A percentile compares a stretch with the other conserved stretches of the same genome.
Conservation (phyloP, 2,113 vertebrate species). For the Tetrax tetrax region DNA sequence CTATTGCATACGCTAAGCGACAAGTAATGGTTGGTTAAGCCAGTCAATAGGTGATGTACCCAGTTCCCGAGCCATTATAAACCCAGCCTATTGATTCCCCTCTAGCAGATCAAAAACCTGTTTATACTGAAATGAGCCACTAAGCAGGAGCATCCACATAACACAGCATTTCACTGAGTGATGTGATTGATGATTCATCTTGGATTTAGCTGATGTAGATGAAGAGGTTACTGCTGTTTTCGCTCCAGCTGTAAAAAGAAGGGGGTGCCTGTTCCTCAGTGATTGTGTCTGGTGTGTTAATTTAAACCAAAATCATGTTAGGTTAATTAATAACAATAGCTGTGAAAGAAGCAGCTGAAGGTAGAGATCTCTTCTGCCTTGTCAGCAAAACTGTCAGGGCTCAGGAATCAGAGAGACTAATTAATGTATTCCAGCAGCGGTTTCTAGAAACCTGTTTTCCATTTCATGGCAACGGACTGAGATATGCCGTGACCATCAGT, state of each 20-base stretch:
- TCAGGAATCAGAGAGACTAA: slow-evolving; percentile 7
- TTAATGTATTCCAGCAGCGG: not conserved
- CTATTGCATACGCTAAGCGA: not conserved
- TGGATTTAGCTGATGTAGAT: not conserved
- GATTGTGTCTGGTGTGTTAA: not conserved
- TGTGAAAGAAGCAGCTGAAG: slow-evolving; percentile 27
- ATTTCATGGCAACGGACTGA: not conserved
- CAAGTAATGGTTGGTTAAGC: not conserved
- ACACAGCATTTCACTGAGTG: not conserved
- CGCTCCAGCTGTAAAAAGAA: not conserved
- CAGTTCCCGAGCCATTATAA: not conserved
- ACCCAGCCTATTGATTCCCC: not conserved
- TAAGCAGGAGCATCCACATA: not conserved
- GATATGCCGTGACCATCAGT: not conserved
- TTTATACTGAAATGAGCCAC: not conserved
- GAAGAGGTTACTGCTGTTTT: not conserved
- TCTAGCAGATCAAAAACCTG: not conserved
- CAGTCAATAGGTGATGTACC: not conserved
- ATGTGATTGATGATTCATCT: not conserved
- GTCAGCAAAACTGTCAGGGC: slow-evolving; percentile 35
- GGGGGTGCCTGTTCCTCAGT: not conserved
- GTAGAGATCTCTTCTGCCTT: not conserved
- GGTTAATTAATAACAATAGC: slow-evolving; percentile 55
- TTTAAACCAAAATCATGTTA: slow-evolving; percentile 48
- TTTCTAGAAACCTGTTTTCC: slow-evolving; percentile 7